phyloP scores from a whole-genome alignment of 1,140 invertebrate species.

The Globodera rostochiensis region DNA sequence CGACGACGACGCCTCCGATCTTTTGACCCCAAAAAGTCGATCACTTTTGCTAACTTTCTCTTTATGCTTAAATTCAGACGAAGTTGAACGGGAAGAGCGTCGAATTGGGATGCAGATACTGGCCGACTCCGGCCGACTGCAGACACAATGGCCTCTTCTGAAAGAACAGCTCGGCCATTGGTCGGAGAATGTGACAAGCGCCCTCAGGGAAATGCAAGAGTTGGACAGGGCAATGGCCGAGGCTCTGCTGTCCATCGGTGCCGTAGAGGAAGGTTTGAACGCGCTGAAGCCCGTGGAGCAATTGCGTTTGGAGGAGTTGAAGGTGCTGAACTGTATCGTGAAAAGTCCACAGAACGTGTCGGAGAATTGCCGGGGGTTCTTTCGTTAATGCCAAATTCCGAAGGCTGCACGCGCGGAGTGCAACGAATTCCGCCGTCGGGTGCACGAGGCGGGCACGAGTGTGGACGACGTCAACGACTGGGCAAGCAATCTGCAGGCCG shows the following conservation, averaged over 20 bases:
- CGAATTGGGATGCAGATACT: slow-evolving; percentile 59
- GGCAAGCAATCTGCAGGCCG: slow-evolving; percentile 52
- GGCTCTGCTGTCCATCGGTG: slow-evolving; percentile 52
- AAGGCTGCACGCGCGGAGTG: slow-evolving; percentile 48
- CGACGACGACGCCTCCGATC: neutral
- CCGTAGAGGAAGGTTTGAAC: slow-evolving; percentile 56
- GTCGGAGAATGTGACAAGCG: slow-evolving; percentile 44
- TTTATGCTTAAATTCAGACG: slow-evolving; percentile 32
- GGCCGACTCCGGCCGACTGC: slow-evolving; percentile 56
- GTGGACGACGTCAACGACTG: slow-evolving; percentile 65
- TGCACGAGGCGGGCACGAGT: slow-evolving; percentile 52
- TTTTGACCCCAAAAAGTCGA: slow-evolving; percentile 11
- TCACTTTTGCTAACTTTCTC: neutral
- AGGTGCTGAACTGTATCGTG: neutral
- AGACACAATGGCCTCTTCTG: slow-evolving; percentile 52
- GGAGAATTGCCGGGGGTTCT: neutral
- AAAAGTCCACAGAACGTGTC: neutral
- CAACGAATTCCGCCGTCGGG: slow-evolving; percentile 30
- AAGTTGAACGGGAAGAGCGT: slow-evolving; percentile 59
- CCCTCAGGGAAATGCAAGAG: slow-evolving; percentile 59
- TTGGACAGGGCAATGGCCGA: slow-evolving; percentile 60
- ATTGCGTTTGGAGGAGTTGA: slow-evolving; percentile 59
- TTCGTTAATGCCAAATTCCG: neutral
- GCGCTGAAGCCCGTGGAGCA: slow-evolving; percentile 55
- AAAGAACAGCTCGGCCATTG: slow-evolving; percentile 53